phyloP scores from a whole-genome alignment of 1,140 invertebrate species.

The Sitophilus oryzae region DNA sequence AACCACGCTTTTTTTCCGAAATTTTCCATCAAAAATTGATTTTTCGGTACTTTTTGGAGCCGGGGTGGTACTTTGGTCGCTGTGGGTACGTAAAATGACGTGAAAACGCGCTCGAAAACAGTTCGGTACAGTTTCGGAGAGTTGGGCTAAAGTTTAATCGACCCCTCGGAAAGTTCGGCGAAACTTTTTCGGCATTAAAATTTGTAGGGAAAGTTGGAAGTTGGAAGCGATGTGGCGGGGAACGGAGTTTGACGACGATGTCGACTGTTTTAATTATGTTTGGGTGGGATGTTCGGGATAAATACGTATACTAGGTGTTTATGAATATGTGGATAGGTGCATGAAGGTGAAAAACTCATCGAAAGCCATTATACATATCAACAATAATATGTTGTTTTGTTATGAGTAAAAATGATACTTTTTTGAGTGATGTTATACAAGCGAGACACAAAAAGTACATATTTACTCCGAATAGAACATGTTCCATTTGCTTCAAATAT shows the following conservation, averaged over 20 bases:
- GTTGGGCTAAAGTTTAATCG: constrained; percentile 42
- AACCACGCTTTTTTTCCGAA: background rate
- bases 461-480: no score
- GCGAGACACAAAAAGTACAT: no score
- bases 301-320: no score
- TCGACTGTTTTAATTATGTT: constrained; percentile 18
- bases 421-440: no score
- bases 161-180: constrained; percentile 42
- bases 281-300: no score
- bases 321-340: no score
- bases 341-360: no score
- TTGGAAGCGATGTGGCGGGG: constrained; percentile 34
- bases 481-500: no score
- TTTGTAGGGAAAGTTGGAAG: constrained; percentile 43
- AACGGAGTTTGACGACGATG: constrained; percentile 23
- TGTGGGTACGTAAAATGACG: constrained; percentile 1
- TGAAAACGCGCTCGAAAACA: constrained; percentile 27
- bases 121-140: constrained; percentile 41
- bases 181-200: constrained; percentile 44
- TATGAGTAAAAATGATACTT: no score
- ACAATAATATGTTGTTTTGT: no score
- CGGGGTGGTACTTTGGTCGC: constrained; percentile 11
- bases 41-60: no score
- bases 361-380: no score
- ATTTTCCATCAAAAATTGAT: background rate